A percentile compares a stretch with the other conserved stretches of the same genome.
These are phyloP conservation scores for Orientallactaga sibirica DNA, from an alignment of 2,797 vertebrate species.

Conservation along the genomic window DNA sequence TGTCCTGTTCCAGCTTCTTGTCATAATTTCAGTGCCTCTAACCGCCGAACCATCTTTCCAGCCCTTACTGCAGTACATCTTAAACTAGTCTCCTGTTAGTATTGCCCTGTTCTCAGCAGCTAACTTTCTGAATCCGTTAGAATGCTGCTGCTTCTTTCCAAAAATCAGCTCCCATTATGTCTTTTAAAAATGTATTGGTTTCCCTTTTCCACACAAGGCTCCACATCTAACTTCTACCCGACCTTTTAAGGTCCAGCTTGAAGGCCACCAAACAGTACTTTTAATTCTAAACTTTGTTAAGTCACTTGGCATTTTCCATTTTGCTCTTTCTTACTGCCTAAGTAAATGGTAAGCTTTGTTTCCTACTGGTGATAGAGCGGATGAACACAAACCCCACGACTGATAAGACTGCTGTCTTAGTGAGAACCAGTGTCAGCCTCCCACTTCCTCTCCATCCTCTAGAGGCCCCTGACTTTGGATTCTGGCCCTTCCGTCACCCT, in stretches of 20 bases:
- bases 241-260: slow-evolving; percentile 28
- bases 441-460: background rate
- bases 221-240: background rate
- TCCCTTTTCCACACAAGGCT: background rate
- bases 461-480: background rate
- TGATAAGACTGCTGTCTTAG: background rate
- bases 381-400: background rate
- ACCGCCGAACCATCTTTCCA: too few relatives aligned
- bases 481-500: background rate
- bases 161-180: background rate
- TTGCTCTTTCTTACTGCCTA: slow-evolving; percentile 12
- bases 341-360: slow-evolving; percentile 13
- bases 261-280: slow-evolving; percentile 12
- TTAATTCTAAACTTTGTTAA: background rate
- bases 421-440: background rate
- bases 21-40: background rate
- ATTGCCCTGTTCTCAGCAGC: background rate
- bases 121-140: slow-evolving; percentile 39
- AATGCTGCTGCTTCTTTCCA: background rate
- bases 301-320: background rate
- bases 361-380: background rate
- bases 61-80: background rate
- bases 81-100: background rate
- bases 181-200: background rate
- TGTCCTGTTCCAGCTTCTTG: background rate